phyloP scores from a whole-genome alignment of 2,113 vertebrate species.

The Protobothrops flavoviridis region DNA sequence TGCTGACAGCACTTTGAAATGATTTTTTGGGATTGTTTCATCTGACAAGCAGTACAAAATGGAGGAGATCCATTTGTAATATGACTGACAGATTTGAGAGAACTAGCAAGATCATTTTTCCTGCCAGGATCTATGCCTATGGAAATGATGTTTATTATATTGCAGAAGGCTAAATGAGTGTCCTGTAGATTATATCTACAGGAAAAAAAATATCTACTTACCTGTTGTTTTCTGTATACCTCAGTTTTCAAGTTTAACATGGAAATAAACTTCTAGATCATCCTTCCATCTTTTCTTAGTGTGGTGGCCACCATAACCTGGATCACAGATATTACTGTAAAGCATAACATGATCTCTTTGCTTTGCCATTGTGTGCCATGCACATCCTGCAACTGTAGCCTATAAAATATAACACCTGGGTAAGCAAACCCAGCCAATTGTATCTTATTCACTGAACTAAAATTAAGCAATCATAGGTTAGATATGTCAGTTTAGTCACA shows the following conservation, averaged over 20 bases:
- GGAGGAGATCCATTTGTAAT: background rate
- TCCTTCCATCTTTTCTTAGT: background rate
- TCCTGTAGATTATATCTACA: background rate
- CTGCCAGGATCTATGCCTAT: background rate
- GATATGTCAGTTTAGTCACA: background rate
- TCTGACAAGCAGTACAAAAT: background rate
- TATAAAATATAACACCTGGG: background rate
- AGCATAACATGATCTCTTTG: background rate
- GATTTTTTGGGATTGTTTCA: background rate
- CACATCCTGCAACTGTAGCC: background rate
- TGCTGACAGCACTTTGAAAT: conserved; percentile 34
- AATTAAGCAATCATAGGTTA: background rate
- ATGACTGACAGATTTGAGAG: background rate
- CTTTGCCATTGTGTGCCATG: background rate
- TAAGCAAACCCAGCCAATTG: background rate
- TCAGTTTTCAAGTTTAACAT: conserved; percentile 3
- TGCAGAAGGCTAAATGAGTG: background rate
- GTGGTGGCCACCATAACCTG: background rate
- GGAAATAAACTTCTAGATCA: background rate
- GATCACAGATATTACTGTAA: background rate
- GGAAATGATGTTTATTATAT: background rate
- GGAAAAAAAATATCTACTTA: conserved; percentile 18
- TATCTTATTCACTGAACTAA: background rate
- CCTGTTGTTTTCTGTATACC: conserved; percentile 10
- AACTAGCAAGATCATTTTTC: background rate